Percentiles rank a stretch among this genome's conserved stretches.
Conservation (phyloP, 2,797 vertebrate genomes). For the Phoeniculus purpureus region DNA sequence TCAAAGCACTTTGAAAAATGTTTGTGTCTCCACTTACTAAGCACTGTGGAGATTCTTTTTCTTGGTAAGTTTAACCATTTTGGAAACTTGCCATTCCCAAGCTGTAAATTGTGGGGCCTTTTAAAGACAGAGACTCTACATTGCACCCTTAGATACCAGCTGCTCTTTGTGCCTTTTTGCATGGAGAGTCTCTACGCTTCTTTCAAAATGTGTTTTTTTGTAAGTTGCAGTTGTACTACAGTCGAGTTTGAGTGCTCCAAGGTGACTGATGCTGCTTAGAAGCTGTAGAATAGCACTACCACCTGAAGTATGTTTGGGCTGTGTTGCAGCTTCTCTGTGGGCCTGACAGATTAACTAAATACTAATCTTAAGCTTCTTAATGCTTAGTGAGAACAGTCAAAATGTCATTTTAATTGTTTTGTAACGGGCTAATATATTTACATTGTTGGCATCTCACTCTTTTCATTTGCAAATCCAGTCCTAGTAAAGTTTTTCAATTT, state of each 20-base stretch:
- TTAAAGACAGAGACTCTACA: not conserved
- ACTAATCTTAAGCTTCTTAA: not conserved
- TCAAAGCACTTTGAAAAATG: not conserved
- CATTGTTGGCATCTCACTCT: not conserved
- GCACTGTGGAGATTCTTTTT: not conserved
- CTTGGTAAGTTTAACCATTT: not conserved
- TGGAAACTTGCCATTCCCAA: not conserved
- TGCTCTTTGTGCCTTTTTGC: not conserved
- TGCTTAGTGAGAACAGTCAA: not conserved
- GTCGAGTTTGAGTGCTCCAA: not conserved
- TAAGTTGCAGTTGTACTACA: not conserved
- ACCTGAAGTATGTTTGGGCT: not conserved
- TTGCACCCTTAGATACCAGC: not conserved
- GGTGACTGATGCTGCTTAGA: not conserved
- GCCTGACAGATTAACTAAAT: not conserved
- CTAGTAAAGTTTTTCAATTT: not conserved
- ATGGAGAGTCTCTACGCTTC: not conserved
- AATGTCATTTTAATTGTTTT: slow-evolving; percentile 16
- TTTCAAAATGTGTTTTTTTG: not conserved
- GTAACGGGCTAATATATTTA: not conserved
- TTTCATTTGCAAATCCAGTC: not conserved
- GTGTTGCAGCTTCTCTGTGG: not conserved
- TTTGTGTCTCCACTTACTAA: not conserved
- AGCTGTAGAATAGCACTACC: not conserved
- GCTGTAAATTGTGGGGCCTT: not conserved